These are phyloP conservation scores for Scopus umbretta DNA, from an alignment of 2,113 vertebrate species.

Conservation along the genomic window DNA sequence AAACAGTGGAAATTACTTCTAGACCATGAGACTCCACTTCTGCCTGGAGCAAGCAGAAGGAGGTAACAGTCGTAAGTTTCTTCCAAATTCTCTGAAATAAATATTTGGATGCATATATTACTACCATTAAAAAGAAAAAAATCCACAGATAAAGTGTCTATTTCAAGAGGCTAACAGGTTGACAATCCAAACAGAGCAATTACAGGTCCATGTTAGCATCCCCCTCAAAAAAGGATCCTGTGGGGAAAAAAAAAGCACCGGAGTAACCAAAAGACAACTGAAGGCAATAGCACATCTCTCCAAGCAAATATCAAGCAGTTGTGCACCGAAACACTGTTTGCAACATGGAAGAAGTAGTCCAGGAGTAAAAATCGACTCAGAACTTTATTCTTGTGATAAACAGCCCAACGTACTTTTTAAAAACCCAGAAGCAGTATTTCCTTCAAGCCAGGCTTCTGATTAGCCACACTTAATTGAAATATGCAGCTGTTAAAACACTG, in stretches of 20 bases:
- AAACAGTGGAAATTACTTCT: not conserved
- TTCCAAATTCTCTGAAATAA: not conserved
- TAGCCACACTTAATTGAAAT: not conserved
- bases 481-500: constrained; percentile 35
- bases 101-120: not conserved
- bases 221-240: not conserved
- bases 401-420: not conserved
- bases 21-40: not conserved
- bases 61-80: not conserved
- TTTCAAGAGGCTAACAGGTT: not conserved
- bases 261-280: not conserved
- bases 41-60: not conserved
- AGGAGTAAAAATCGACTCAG: not conserved
- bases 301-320: not conserved
- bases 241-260: rapidly evolving
- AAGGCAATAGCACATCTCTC: not conserved
- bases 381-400: not conserved
- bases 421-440: not conserved
- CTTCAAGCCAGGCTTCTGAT: constrained; percentile 34
- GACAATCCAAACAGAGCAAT: not conserved
- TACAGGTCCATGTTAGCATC: not conserved
- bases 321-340: not conserved
- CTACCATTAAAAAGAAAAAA: no score
- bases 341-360: not conserved
- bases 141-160: not conserved